Evolutionary conservation across 2,113 vertebrate species (phyloP).

Genomic region (Merops nubicus): DNA sequence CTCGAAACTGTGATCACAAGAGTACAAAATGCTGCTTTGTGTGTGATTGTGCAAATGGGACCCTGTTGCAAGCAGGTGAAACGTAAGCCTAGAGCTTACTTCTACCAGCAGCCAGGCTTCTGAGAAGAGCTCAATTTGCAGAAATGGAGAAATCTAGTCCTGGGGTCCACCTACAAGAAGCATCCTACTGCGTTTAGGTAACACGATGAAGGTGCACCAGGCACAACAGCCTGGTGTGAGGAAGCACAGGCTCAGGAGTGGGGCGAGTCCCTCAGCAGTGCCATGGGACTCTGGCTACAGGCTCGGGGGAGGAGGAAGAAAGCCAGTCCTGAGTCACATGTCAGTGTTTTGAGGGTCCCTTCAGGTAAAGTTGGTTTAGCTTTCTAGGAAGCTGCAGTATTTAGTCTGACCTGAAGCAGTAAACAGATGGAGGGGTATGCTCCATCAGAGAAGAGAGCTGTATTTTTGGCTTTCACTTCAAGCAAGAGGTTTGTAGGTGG

Average conservation of each 20-base stretch:
- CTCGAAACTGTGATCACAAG: rapidly evolving
- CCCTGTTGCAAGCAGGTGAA: rapidly evolving
- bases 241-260: rapidly evolving
- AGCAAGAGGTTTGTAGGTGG: constrained; percentile 24
- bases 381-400: background rate
- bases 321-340: background rate
- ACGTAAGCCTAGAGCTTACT: rapidly evolving
- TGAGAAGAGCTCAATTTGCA: background rate
- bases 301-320: background rate
- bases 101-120: background rate
- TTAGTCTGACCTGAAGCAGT: constrained; percentile 35
- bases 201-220: background rate
- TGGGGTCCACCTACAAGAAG: background rate
- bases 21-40: background rate
- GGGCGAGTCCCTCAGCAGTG: background rate
- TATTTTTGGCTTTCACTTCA: constrained; percentile 47
- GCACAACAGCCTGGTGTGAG: background rate
- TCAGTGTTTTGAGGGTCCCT: background rate
- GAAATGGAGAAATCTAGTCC: background rate
- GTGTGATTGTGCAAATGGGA: background rate
- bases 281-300: background rate
- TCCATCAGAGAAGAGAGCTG: background rate
- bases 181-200: background rate
- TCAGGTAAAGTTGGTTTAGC: constrained; percentile 16
- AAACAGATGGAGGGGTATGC: constrained; percentile 25